Evolutionary conservation across 2,797 vertebrate species (phyloP).

Genomic region (Mionectes olivaceus): DNA sequence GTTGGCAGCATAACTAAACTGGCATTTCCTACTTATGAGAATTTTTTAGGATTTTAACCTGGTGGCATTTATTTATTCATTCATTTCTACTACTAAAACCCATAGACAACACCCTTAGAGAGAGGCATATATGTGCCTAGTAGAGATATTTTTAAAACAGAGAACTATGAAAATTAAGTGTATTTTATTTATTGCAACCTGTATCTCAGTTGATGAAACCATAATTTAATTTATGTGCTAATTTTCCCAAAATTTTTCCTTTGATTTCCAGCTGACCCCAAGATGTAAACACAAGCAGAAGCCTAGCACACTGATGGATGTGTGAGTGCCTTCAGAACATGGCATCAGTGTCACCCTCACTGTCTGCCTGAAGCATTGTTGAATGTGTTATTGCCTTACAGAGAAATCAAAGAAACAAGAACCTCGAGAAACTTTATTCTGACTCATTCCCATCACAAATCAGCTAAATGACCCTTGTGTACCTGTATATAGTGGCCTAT

Average conservation of each 20-base stretch:
- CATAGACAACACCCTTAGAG: background rate
- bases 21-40: background rate
- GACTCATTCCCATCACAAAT: background rate
- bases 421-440: background rate
- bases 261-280: background rate
- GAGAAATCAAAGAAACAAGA: background rate
- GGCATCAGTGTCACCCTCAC: background rate
- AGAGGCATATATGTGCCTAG: background rate
- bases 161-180: background rate
- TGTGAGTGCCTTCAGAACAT: background rate
- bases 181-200: background rate
- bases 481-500: background rate
- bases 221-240: background rate
- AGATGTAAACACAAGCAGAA: background rate
- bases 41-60: background rate
- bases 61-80: background rate
- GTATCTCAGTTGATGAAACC: background rate
- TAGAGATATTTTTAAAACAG: background rate
- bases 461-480: background rate
- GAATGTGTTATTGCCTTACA: background rate
- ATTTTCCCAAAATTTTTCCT: background rate
- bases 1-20: background rate
- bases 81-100: background rate
- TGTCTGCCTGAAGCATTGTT: background rate
- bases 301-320: background rate